These are phyloP conservation scores for Charina bottae DNA, from an alignment of 2,113 vertebrate genomes.

Conservation along the genomic window DNA sequence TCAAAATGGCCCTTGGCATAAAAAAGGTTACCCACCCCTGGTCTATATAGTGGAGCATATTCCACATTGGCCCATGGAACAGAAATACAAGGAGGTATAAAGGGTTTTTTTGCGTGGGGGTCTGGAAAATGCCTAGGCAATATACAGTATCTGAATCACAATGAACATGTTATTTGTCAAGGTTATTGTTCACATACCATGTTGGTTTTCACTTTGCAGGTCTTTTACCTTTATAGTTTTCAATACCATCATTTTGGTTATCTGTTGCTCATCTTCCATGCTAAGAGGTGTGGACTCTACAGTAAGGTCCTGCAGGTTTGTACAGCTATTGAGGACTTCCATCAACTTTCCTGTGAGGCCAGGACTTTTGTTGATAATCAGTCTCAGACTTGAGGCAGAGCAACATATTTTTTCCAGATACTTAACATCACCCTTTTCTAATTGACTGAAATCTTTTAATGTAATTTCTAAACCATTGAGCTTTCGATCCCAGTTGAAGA, in stretches of 20 bases:
- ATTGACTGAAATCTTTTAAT: conserved; percentile 55
- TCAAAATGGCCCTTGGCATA: no score
- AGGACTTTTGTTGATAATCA: conserved; percentile 53
- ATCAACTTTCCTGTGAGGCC: conserved; percentile 54
- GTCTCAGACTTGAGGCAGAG: conserved; percentile 52
- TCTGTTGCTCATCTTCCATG: conserved; percentile 49
- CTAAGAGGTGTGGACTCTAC: conserved; percentile 62
- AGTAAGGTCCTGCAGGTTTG: conserved; percentile 52
- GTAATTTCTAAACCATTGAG: conserved; percentile 65
- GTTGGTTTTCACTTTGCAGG: conserved; percentile 41
- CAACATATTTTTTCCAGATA: conserved; percentile 69
- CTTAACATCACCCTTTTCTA: conserved; percentile 61
- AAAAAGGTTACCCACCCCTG: no score
- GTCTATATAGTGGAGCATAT: no score
- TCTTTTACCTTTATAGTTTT: conserved; percentile 48
- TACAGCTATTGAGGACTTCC: conserved; percentile 51
- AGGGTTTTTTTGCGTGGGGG: neutral
- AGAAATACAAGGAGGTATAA: neutral
- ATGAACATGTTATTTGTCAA: neutral
- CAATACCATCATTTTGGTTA: conserved; percentile 51
- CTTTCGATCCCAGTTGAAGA: conserved; percentile 64
- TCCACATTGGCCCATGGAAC: no score
- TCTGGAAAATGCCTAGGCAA: neutral
- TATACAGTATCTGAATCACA: neutral
- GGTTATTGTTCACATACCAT: conserved; percentile 34